Percentiles rank a stretch among this genome's conserved stretches.
Evolutionary conservation across 2,113 vertebrate species (phyloP).

Genomic region (Cranoglanis bouderius): DNA sequence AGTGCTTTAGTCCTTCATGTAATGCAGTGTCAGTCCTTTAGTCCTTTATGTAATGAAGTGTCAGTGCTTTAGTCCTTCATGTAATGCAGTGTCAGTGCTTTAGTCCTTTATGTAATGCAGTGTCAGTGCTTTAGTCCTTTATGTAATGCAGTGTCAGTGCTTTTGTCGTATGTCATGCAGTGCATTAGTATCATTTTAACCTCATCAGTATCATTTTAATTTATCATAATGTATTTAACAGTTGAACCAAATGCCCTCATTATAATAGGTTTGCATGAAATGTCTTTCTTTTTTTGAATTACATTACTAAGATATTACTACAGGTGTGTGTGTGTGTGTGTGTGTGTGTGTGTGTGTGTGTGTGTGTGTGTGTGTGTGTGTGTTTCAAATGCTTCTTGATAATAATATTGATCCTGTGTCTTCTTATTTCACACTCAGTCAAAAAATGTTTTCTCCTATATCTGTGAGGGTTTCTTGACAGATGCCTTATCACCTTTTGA

Average conservation of each 20-base stretch:
- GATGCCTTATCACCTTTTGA: conserved; percentile 22
- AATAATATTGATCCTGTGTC: conserved; percentile 19
- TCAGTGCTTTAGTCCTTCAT: background rate
- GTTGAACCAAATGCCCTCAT: background rate
- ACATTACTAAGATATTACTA: background rate
- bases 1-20: no score
- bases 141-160: background rate
- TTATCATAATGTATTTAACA: background rate
- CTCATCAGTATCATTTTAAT: background rate
- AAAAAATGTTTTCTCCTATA: conserved; percentile 15
- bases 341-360: conserved; percentile 6
- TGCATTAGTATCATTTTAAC: background rate
- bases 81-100: background rate
- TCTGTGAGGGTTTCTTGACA: conserved; percentile 18
- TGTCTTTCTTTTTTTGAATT: background rate
- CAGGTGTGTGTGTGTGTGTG: background rate
- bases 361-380: background rate
- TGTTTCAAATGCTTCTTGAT: conserved; percentile 19
- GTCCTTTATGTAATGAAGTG: background rate
- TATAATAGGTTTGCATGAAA: background rate
- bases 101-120: background rate
- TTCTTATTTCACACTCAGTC: conserved; percentile 16
- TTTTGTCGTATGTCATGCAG: background rate
- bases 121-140: background rate
- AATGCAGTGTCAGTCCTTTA: background rate